phyloP scores from a whole-genome alignment of 2,888 invertebrate species.

The Junonia oenone region DNA sequence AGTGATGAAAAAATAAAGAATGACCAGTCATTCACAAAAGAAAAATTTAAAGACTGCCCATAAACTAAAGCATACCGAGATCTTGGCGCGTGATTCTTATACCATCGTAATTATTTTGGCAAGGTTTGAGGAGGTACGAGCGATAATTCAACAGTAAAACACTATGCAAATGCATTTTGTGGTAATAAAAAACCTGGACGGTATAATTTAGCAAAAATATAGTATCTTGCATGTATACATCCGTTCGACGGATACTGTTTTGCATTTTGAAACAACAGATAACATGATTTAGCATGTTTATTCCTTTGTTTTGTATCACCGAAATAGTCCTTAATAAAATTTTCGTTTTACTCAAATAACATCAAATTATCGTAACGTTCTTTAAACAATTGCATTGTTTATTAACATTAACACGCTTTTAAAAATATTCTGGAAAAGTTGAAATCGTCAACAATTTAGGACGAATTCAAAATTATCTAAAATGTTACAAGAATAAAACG shows the following conservation, averaged over 20 bases:
- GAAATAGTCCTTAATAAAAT: not conserved
- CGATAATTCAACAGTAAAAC: constrained; percentile 25
- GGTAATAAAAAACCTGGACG: constrained; percentile 21
- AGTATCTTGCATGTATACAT: constrained; percentile 11
- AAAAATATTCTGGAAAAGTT: not conserved
- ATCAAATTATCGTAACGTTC: not conserved
- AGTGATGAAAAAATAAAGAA: not conserved
- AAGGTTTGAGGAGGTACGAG: constrained; percentile 28
- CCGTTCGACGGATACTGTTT: constrained; percentile 11
- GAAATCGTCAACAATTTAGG: not conserved
- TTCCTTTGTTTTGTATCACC: not conserved
- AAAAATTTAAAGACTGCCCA: constrained; percentile 1
- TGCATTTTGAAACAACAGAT: constrained; percentile 6
- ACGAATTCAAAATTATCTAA: not conserved
- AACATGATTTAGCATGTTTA: not conserved
- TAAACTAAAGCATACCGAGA: constrained; percentile 1
- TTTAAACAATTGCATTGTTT: not conserved
- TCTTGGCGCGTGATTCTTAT: not conserved
- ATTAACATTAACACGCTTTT: not conserved
- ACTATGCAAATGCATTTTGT: constrained; percentile 28
- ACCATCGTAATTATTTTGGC: constrained; percentile 35
- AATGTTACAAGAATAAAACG: not conserved
- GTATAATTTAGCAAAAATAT: constrained; percentile 27
- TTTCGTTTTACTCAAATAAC: not conserved
- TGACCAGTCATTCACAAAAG: not conserved